Evolutionary conservation across 2,113 vertebrate species (phyloP).

Genomic region (Notarius quadriscutis): DNA sequence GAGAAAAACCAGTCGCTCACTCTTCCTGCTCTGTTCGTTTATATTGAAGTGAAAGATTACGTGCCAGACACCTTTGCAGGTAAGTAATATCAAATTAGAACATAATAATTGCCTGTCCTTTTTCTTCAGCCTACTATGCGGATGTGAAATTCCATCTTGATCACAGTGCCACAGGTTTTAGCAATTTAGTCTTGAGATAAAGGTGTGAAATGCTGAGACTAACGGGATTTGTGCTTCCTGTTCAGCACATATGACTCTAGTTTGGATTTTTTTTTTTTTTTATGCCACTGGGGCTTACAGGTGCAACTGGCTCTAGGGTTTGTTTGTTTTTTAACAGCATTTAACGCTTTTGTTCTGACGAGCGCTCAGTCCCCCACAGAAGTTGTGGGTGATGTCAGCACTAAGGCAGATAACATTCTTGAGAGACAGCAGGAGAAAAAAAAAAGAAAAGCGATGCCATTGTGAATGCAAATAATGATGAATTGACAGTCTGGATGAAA

Average conservation of each 20-base stretch:
- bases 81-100: slow-evolving; percentile 54
- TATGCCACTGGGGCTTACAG: neutral
- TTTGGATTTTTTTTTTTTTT: slow-evolving; percentile 19
- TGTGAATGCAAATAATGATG: slow-evolving; percentile 20
- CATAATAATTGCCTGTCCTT: neutral
- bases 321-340: slow-evolving; percentile 19
- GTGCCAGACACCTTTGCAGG: slow-evolving; percentile 89
- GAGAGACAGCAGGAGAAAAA: slow-evolving; percentile 3
- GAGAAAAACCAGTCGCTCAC: slow-evolving; percentile 85
- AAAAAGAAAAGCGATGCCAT: neutral
- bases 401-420: neutral
- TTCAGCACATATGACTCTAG: slow-evolving; percentile 10
- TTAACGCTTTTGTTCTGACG: slow-evolving; percentile 23
- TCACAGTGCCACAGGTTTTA: neutral
- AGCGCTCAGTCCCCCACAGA: neutral
- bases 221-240: neutral
- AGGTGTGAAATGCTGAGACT: slow-evolving; percentile 18
- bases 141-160: neutral
- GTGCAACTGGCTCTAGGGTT: slow-evolving; percentile 2
- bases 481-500: neutral
- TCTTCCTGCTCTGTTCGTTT: slow-evolving; percentile 84
- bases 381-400: neutral
- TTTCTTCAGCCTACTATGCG: neutral
- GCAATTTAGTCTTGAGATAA: neutral
- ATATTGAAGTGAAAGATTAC: slow-evolving; percentile 88